phyloP scores from a whole-genome alignment of 1,140 invertebrate species.

The Solenopsis invicta region DNA sequence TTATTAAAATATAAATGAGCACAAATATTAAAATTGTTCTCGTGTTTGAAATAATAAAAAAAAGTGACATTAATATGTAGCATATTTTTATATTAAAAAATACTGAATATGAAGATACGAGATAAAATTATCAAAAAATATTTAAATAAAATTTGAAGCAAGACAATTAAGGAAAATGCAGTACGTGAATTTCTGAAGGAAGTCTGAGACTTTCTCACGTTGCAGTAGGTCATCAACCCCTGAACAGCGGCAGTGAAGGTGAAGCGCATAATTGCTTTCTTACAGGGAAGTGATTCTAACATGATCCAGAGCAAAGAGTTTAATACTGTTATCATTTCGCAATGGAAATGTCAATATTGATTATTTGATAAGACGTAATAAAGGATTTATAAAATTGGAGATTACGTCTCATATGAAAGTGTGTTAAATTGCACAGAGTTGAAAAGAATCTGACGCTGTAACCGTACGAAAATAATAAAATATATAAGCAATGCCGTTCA shows the following conservation, averaged over 20 bases:
- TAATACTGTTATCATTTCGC: neutral
- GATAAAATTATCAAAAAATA: neutral
- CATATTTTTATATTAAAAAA: neutral
- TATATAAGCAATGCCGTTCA: neutral
- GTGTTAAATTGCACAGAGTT: neutral
- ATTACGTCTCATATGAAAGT: neutral
- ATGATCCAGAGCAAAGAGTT: neutral
- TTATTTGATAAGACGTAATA: neutral
- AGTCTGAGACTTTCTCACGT: constrained; percentile 48
- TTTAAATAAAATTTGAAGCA: neutral
- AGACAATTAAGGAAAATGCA: neutral
- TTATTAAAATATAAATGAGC: neutral
- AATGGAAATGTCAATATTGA: neutral
- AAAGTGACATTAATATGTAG: neutral
- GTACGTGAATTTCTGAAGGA: neutral
- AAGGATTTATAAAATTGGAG: neutral
- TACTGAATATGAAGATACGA: neutral
- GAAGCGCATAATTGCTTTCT: constrained; percentile 15
- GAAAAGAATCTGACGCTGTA: neutral
- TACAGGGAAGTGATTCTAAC: neutral
- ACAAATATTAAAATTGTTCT: neutral
- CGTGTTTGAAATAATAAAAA: neutral
- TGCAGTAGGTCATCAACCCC: constrained; percentile 48
- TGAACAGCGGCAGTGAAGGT: constrained; percentile 1
- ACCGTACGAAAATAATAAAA: neutral